Base-by-base conservation (phyloP, 2,888 invertebrate genomes). In the Clunio marinus region DNA sequence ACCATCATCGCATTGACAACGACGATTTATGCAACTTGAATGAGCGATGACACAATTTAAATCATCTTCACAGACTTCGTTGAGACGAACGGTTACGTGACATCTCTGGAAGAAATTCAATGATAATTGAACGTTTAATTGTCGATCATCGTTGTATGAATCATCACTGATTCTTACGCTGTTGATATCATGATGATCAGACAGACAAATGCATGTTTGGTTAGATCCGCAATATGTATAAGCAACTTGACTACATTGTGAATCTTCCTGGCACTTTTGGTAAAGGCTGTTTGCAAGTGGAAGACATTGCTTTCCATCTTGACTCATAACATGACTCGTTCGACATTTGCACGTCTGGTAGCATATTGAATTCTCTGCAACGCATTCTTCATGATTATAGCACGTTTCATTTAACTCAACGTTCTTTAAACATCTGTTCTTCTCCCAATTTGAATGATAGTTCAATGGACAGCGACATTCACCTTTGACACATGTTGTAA, bases 381-480 rank as follows among this genome's bases (percentile, higher is more conserved):
- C 71, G 70, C 79, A 79, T 68, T 79, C 77, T 41, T 75, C 75
- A 70, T 78, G 75, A 15, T 69, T 71, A 10, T 70, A 65, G 69
- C 79, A 79, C 1, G 71, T 51, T 10, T 76, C 74, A 8, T 74
- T 74, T 32, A 79, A 69, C 60, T 70, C 37, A 13, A 73, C 71
- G 70, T 74, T 76, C 25, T 70, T 73, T 32, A 79, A 69, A 69
- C 79, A 79, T 8, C 73, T 72, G 2, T 74, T 75, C 17, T 72
- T 73, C 46, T 76, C 74, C 1, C 72, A 70, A 70, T 74, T 77
- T 1, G 76, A 71, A 72, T 79, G 78, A 69, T 75, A 73, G 10
- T 71, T 71, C 63, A 74, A 70, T 10, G 76, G 76, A 72, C 79
- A 78, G 0, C 71, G 72, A 70, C 79, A 79, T 55, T 73, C 73